Percentiles rank a stretch among this genome's conserved stretches.
These are phyloP conservation scores for Microctonus hyperodae DNA, from an alignment of 2,888 invertebrate genomes.

Conservation along the genomic window DNA sequence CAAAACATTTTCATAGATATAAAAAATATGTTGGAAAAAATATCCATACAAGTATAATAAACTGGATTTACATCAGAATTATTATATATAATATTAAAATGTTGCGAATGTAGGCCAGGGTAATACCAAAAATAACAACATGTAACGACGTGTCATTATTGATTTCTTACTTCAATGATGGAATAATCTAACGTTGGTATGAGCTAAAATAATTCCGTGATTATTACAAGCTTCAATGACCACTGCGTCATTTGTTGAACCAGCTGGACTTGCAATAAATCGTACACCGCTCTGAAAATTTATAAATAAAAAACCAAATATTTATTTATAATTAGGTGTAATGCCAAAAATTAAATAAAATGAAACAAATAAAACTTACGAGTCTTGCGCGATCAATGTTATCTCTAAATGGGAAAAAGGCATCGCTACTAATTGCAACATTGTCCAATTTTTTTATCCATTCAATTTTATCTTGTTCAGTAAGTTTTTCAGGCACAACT, in stretches of 20 bases:
- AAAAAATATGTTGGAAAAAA: slow-evolving; percentile 13
- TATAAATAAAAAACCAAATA: slow-evolving; percentile 11
- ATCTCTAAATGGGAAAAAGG: slow-evolving; percentile 98
- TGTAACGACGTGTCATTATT: not conserved
- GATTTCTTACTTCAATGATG: slow-evolving; percentile 77
- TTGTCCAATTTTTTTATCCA: slow-evolving; percentile 78
- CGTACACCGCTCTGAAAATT: slow-evolving; percentile 87
- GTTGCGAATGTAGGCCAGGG: not conserved
- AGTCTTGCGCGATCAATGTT: slow-evolving; percentile 92
- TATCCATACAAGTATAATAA: not conserved
- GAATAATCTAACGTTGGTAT: slow-evolving; percentile 91
- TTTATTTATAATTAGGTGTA: slow-evolving; percentile 5
- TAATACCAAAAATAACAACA: not conserved
- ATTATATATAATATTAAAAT: not conserved
- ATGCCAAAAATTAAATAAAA: not conserved
- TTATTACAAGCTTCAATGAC: slow-evolving; percentile 93
- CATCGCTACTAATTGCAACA: slow-evolving; percentile 92
- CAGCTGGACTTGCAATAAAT: slow-evolving; percentile 92
- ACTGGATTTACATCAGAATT: not conserved
- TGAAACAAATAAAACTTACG: slow-evolving; percentile 67
- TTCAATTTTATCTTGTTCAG: slow-evolving; percentile 70
- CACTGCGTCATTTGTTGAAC: slow-evolving; percentile 91
- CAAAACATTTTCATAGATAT: not conserved
- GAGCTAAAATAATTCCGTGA: slow-evolving; percentile 84
- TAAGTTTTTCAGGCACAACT: slow-evolving; percentile 75